Evolutionary conservation across 2,888 invertebrate species (phyloP).

Genomic region (Phragmatobia fuliginosa): DNA sequence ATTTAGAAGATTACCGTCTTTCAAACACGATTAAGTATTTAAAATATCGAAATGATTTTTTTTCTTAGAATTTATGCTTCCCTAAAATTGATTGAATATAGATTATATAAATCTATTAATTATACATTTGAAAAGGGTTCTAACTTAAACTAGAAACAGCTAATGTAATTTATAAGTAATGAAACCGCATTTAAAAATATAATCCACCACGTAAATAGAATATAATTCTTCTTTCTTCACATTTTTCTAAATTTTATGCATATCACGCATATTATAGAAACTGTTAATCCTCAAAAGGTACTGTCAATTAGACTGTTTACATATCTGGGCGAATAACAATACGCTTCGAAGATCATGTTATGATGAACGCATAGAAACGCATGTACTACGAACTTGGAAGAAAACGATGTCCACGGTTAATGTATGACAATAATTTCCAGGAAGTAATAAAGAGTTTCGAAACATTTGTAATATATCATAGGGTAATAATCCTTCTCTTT

Average conservation of each 20-base stretch:
- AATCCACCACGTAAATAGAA: conserved; percentile 68
- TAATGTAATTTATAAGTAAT: background rate
- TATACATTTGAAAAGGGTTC: background rate
- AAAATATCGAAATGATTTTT: background rate
- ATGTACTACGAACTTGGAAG: conserved; percentile 44
- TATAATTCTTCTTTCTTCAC: conserved; percentile 71
- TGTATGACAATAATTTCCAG: conserved; percentile 38
- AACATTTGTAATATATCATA: background rate
- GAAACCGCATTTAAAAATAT: conserved; percentile 56
- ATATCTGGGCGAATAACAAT: conserved; percentile 59
- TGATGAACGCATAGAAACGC: conserved; percentile 45
- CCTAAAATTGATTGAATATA: background rate
- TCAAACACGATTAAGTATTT: too few relatives aligned
- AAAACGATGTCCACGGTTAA: conserved; percentile 42
- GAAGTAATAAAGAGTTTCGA: conserved; percentile 5
- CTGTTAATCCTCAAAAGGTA: conserved; percentile 67
- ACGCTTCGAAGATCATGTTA: conserved; percentile 22
- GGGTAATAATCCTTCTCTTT: background rate
- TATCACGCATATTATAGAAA: conserved; percentile 73
- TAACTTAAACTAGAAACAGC: background rate
- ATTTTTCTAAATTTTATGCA: conserved; percentile 72
- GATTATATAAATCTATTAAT: background rate
- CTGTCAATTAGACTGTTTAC: conserved; percentile 75
- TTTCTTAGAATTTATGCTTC: background rate
- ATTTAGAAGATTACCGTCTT: background rate